phyloP scores from a whole-genome alignment of 1,140 invertebrate genomes.

The Phenacoccus solenopsis region DNA sequence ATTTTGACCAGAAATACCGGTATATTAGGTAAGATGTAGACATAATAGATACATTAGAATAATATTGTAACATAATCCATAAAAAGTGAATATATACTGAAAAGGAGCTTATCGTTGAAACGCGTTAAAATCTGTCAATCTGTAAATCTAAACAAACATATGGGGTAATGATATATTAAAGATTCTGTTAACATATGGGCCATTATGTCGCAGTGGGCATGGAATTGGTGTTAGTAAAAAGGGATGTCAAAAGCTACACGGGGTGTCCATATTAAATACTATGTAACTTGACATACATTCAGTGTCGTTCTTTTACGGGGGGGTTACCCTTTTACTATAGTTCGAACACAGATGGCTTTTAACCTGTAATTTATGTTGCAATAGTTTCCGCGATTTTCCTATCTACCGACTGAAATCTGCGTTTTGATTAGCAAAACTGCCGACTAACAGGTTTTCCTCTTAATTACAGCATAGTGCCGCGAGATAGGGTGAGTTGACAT shows the following conservation, averaged over 20 bases:
- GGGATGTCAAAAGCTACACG: constrained; percentile 14
- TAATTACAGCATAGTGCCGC: no score
- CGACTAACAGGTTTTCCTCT: no score
- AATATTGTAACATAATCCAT: neutral
- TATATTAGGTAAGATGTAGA: neutral
- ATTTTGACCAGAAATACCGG: neutral
- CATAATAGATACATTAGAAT: neutral
- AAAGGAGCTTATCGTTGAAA: neutral
- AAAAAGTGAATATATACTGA: neutral
- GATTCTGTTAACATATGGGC: constrained; percentile 16
- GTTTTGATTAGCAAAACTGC: no score
- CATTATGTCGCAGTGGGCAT: constrained; percentile 17
- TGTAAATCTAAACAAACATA: constrained; percentile 17
- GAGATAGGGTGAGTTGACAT: no score
- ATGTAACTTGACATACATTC: constrained; percentile 17
- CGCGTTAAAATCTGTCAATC: constrained; percentile 15
- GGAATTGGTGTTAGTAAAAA: constrained; percentile 7
- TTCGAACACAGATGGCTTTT: constrained; percentile 8
- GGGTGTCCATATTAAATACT: constrained; percentile 16
- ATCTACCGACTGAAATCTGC: neutral
- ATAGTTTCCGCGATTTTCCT: no score
- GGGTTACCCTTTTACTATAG: neutral
- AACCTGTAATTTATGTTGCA: constrained; percentile 14
- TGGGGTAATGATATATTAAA: constrained; percentile 17
- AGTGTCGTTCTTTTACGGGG: constrained; percentile 5